Evolutionary conservation across 1,140 invertebrate genomes (phyloP), one percentile per base, ranked within the genome.

Genomic region (Philaenus spumarius): DNA sequence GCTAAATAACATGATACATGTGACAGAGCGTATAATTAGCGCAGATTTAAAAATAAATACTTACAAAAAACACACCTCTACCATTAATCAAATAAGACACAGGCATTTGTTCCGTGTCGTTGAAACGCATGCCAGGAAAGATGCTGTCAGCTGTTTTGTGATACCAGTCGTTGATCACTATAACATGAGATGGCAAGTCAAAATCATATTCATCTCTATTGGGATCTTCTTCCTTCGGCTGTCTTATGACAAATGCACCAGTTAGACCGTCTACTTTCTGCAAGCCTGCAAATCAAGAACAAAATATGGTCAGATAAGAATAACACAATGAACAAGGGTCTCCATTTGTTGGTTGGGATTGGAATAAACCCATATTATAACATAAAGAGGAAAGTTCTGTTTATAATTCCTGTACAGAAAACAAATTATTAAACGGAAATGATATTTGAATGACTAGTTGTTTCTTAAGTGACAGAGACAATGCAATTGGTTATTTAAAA

Each of bases 51-150:
- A 30, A 30, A 9, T 4, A 30, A 30, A 30, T 30, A 30, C 54
- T 30, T 58, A 64, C 62, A 30, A 11, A 42, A 20, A 55, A 64
- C 37, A 66, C 60, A 34, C 71, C 74, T 48, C 61, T 66, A 45
- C 78, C 78, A 61, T 80, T 78, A 54, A 80, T 72, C 19, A 80
- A 63, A 39, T 79, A 70, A 14, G 69, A 72, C 12, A 71, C 62
- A 14, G 77, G 73, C 45, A 72, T 71, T 64, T 76, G 75, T 45
- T 72, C 69, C 1, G 46, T 17, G 42, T 34, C 7, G 6, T 39
- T 26, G 19, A 22, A 42, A 34, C 39, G 47, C n/a, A 61, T 34
- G 4, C 58, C 63, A 20, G 53, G 63, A 37, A 56, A 62, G 19
- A 55, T 53, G 15, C 52, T 57, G 19, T 68, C 70, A n/a, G 76